Evolutionary conservation across 53 echinoderm and acorn worm genomes (phyloP).

Genomic region (Luidia sarsii): DNA sequence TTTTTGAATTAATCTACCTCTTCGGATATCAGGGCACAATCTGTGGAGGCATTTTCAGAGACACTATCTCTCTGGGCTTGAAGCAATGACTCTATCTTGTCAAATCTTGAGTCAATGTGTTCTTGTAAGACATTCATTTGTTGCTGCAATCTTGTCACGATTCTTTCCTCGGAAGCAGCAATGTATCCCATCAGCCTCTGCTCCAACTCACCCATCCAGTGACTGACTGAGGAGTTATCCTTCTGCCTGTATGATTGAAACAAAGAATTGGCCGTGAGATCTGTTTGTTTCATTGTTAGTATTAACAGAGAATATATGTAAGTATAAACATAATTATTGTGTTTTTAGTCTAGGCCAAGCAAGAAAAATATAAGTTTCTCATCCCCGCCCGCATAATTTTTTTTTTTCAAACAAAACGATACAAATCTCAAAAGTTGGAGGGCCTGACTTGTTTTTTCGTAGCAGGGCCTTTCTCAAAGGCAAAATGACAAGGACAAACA

Average conservation of each 20-base stretch:
- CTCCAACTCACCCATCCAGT: constrained; percentile 45
- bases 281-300: not conserved
- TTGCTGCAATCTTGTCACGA: constrained; percentile 74
- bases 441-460: too few relatives aligned
- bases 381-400: too few relatives aligned
- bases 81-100: constrained; percentile 64
- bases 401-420: too few relatives aligned
- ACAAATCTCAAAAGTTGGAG: too few relatives aligned
- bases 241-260: constrained; percentile 12
- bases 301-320: not conserved
- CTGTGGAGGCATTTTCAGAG: not conserved
- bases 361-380: too few relatives aligned
- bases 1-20: constrained; percentile 47
- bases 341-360: too few relatives aligned
- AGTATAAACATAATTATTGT: too few relatives aligned
- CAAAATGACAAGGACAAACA: too few relatives aligned
- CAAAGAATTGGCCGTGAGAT: not conserved
- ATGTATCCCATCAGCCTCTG: constrained; percentile 61
- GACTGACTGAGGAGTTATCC: not conserved
- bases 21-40: not conserved
- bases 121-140: constrained; percentile 62
- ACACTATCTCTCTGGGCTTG: not conserved
- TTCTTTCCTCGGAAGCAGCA: constrained; percentile 65
- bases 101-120: constrained; percentile 77
- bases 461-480: too few relatives aligned